phyloP scores from a whole-genome alignment of 2,113 vertebrate genomes.

The Grammomys surdaster region DNA sequence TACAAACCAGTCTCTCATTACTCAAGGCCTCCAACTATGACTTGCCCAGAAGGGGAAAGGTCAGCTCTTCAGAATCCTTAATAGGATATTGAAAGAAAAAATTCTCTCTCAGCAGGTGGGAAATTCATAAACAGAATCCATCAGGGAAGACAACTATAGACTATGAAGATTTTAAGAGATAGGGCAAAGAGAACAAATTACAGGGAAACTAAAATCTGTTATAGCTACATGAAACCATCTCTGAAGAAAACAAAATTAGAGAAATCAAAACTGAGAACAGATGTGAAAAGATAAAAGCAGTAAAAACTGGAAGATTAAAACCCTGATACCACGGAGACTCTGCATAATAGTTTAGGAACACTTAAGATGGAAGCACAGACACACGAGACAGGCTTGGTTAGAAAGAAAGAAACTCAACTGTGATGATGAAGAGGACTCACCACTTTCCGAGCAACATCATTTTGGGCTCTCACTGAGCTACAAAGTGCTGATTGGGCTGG shows the following conservation, averaged over 20 bases:
- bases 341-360: not conserved
- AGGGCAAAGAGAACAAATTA: not conserved
- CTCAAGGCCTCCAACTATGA: not conserved
- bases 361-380: not conserved
- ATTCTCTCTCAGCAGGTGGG: not conserved
- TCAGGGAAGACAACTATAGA: not conserved
- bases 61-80: not conserved
- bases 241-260: constrained; percentile 41
- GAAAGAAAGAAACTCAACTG: not conserved
- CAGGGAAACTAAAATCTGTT: constrained; percentile 13
- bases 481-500: not conserved
- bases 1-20: not conserved
- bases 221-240: not conserved
- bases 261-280: constrained; percentile 33
- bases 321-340: not conserved
- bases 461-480: not conserved
- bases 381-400: not conserved
- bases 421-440: not conserved
- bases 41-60: not conserved
- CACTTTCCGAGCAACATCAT: not conserved
- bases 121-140: not conserved
- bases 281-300: not conserved
- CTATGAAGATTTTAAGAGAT: not conserved
- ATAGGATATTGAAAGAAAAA: not conserved
- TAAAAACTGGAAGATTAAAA: not conserved